A percentile compares a stretch with the other conserved stretches of the same genome.
Evolutionary conservation across 2,888 invertebrate genomes (phyloP).

Genomic region (Papilio demoleus): DNA sequence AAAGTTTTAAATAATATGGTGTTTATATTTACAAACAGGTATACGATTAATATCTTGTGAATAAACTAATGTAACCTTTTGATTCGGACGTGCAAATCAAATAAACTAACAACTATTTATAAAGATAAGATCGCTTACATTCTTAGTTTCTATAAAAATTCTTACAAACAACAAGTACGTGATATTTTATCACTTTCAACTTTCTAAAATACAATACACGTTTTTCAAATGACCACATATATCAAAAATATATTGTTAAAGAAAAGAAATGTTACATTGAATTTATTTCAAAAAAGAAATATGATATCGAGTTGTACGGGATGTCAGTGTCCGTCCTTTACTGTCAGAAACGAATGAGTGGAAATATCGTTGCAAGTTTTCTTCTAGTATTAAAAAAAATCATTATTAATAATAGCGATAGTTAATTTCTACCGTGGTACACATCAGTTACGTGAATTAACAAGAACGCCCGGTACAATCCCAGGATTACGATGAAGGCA

Average conservation of each 20-base stretch:
- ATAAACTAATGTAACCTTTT: too few species aligned
- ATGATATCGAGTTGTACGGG: neutral
- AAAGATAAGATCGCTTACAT: neutral
- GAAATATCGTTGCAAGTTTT: neutral
- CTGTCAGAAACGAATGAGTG: neutral
- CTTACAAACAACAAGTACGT: neutral
- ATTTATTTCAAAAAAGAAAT: slow-evolving; percentile 8
- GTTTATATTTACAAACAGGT: too few species aligned
- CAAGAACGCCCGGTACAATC: too few species aligned
- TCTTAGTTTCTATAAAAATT: neutral
- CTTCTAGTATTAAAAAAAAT: neutral
- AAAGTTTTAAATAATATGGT: too few species aligned
- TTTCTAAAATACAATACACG: slow-evolving; percentile 5
- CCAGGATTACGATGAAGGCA: too few species aligned
- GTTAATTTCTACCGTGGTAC: too few species aligned
- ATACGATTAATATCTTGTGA: too few species aligned
- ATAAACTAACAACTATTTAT: neutral
- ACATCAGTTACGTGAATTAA: too few species aligned
- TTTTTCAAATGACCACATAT: neutral
- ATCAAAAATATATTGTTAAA: neutral
- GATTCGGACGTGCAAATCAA: neutral
- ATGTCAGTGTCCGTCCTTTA: neutral
- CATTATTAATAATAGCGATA: neutral
- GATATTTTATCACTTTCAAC: neutral
- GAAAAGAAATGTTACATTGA: slow-evolving; percentile 1